Evolutionary conservation across 2,888 invertebrate species (phyloP), one percentile per base, ranked within the genome.

Genomic region (Merodon equestris): DNA sequence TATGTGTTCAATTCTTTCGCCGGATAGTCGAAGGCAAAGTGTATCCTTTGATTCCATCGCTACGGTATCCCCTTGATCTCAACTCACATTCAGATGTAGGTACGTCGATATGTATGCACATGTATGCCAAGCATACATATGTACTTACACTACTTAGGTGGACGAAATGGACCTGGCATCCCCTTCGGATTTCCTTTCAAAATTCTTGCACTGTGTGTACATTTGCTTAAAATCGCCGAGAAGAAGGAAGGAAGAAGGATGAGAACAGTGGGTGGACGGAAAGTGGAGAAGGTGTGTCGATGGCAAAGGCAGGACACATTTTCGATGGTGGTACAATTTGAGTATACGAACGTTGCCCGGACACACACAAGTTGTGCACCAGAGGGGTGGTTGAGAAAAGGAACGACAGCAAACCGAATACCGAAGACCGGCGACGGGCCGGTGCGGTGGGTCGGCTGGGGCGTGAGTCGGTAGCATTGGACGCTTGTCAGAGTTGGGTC

Each of bases 401-500:
- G 50, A 18, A 42, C 50, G 40, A 40, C 40, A 10, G 10, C 12
- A 10, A 10, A 3, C 40, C 40, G 40, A 40, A 10, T 40, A 5
- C 27, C 40, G 40, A 40, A 40, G 40, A 40, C 5, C n/a, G 40
- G 40, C 27, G 7, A 7, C 27, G 27, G 7, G 27, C 27, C 2
- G 27, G 27, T 27, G 3, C 3, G 34, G 18, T 27, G 47, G 13
- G 44, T 18, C 18, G 17, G 27, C 19, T 2, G 3, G 19, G 48
- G 77, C 38, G 14, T 68, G 74, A 42, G 27, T 17, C 38, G 42
- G 60, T 64, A 48, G 70, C 54, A 74, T 68, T 74, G 74, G 79
- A 79, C 56, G 79, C 79, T 74, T 79, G 79, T 74, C 68, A 74
- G 79, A 74, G 79, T 79, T 79, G 79, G 79, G 79, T 79, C 79